Evolutionary conservation across 2,113 vertebrate species (phyloP).

Genomic region (Phylloscopus trochilus): DNA sequence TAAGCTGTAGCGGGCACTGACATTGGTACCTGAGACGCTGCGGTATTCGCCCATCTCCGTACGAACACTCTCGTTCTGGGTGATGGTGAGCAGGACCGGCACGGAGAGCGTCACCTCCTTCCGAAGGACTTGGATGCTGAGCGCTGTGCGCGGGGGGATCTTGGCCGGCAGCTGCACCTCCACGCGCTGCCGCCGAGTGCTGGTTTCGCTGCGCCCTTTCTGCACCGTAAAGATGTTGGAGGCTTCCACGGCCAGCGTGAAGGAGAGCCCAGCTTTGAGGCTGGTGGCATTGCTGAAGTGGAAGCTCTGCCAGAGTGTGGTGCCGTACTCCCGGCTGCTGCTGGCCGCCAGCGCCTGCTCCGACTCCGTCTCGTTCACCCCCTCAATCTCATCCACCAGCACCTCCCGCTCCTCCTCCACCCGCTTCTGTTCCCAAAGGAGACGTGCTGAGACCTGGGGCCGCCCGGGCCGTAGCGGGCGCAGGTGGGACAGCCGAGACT

Average conservation of each 20-base stretch:
- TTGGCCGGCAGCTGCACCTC: constrained; percentile 55
- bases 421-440: constrained; percentile 58
- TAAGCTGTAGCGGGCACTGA: constrained; percentile 54
- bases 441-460: background rate
- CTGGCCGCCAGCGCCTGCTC: constrained; percentile 44
- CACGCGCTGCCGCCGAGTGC: constrained; percentile 22
- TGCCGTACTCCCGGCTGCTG: constrained; percentile 59
- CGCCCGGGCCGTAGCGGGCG: constrained; percentile 5
- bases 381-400: constrained; percentile 64
- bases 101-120: constrained; percentile 45
- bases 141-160: constrained; percentile 17
- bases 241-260: constrained; percentile 45
- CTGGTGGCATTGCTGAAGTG: constrained; percentile 58
- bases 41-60: constrained; percentile 57
- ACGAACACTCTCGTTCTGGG: constrained; percentile 28
- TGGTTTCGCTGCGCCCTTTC: constrained; percentile 51
- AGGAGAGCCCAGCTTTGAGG: constrained; percentile 51
- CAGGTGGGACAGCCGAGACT: constrained; percentile 55
- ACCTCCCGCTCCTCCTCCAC: constrained; percentile 58
- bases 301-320: constrained; percentile 61
- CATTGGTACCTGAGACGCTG: constrained; percentile 47
- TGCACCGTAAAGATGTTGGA: constrained; percentile 54
- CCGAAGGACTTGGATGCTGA: constrained; percentile 52
- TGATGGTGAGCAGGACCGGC: constrained; percentile 58
- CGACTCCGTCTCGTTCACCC: constrained; percentile 46